These are phyloP conservation scores for Copsychus sechellarum DNA, from an alignment of 2,113 vertebrate species.

Conservation along the genomic window DNA sequence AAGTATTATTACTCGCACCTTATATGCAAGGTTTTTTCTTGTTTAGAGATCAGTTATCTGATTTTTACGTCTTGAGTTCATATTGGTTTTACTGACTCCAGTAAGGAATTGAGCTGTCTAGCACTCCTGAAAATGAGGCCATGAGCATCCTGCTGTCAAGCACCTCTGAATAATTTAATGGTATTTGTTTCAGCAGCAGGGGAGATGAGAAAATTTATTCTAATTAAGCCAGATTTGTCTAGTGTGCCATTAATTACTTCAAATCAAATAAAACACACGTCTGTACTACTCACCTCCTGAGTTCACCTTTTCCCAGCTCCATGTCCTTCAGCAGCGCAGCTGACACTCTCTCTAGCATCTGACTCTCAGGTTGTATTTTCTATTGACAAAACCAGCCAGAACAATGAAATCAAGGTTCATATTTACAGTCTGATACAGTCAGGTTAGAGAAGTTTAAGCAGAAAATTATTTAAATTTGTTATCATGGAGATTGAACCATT, in stretches of 20 bases:
- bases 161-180: neutral
- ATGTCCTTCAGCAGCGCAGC: neutral
- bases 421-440: neutral
- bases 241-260: neutral
- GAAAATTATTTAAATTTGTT: neutral
- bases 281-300: neutral
- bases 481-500: neutral
- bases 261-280: neutral
- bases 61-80: neutral
- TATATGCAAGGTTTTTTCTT: neutral
- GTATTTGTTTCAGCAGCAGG: neutral
- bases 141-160: neutral
- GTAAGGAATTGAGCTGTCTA: neutral
- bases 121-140: neutral
- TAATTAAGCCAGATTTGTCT: constrained; percentile 9
- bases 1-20: neutral
- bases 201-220: neutral
- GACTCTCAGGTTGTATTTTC: neutral
- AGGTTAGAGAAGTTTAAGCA: neutral
- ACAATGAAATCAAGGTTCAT: neutral
- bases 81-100: neutral
- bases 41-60: neutral
- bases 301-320: neutral
- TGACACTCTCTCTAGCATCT: neutral
- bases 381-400: neutral